phyloP scores from a whole-genome alignment of 2,797 vertebrate genomes.

The Gallinago nigripennis region DNA sequence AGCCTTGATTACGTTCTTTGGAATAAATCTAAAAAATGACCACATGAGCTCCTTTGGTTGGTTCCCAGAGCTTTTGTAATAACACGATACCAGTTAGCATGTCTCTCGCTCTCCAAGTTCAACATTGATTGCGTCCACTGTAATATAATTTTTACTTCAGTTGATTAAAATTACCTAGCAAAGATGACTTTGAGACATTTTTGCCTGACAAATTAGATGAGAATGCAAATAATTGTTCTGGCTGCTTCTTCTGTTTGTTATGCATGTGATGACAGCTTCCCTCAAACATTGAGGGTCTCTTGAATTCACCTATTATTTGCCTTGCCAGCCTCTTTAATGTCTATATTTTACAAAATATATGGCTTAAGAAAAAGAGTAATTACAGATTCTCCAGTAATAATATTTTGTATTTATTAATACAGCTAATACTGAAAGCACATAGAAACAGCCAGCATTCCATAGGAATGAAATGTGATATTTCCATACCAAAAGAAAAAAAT shows the following conservation, averaged over 20 bases:
- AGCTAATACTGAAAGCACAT: neutral
- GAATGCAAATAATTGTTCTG: neutral
- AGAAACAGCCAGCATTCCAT: neutral
- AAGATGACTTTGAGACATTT: neutral
- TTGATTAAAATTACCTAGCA: conserved; percentile 19
- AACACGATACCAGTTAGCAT: neutral
- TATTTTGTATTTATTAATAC: neutral
- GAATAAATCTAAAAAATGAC: neutral
- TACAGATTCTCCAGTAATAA: neutral
- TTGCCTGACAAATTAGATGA: neutral
- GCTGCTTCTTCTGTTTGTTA: neutral
- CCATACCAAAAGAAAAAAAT: neutral
- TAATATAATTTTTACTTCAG: neutral
- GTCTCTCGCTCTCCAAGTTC: neutral
- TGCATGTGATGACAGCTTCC: neutral
- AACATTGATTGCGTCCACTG: neutral
- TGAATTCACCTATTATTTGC: neutral
- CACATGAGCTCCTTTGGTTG: neutral
- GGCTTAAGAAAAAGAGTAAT: neutral
- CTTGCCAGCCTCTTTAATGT: neutral
- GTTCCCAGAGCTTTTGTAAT: neutral
- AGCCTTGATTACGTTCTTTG: neutral
- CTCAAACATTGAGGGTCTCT: neutral
- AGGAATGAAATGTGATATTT: neutral
- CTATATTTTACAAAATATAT: neutral